Conservation (phyloP, 1,140 invertebrate genomes). For the Zaprionus lachaisei region DNA sequence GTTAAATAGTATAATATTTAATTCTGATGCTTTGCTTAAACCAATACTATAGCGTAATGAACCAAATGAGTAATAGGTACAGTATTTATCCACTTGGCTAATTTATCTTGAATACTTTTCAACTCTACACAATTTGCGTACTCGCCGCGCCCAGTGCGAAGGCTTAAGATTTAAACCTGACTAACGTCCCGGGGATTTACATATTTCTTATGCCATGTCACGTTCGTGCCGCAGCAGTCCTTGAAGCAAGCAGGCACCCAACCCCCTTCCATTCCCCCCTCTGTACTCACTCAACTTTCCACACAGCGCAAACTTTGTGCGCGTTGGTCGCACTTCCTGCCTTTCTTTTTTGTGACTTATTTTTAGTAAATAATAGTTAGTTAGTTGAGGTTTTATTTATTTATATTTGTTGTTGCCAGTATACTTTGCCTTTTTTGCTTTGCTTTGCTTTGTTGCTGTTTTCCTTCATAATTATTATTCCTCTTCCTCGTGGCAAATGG, state of each 20-base stretch:
- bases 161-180: slow-evolving; percentile 54
- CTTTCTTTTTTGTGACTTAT: slow-evolving; percentile 52
- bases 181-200: slow-evolving; percentile 49
- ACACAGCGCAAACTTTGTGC: slow-evolving; percentile 28
- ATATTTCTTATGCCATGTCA: slow-evolving; percentile 57
- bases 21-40: neutral
- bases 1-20: neutral
- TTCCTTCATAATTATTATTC: slow-evolving; percentile 69
- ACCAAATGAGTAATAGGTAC: slow-evolving; percentile 2
- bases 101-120: slow-evolving; percentile 47
- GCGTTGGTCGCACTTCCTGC: neutral
- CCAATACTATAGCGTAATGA: neutral
- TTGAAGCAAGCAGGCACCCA: neutral
- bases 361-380: slow-evolving; percentile 70
- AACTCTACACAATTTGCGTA: slow-evolving; percentile 49
- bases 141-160: slow-evolving; percentile 15
- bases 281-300: neutral
- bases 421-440: slow-evolving; percentile 30
- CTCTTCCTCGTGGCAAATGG: slow-evolving; percentile 48
- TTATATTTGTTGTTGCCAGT: slow-evolving; percentile 45
- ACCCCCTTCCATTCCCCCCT: neutral
- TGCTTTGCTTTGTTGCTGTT: slow-evolving; percentile 29
- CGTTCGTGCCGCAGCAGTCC: slow-evolving; percentile 39
- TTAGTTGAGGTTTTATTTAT: slow-evolving; percentile 54
- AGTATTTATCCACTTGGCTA: slow-evolving; percentile 40